Evolutionary conservation across 2,888 invertebrate species (phyloP), one percentile per base, ranked within the genome.

Genomic region (Leucania comma): DNA sequence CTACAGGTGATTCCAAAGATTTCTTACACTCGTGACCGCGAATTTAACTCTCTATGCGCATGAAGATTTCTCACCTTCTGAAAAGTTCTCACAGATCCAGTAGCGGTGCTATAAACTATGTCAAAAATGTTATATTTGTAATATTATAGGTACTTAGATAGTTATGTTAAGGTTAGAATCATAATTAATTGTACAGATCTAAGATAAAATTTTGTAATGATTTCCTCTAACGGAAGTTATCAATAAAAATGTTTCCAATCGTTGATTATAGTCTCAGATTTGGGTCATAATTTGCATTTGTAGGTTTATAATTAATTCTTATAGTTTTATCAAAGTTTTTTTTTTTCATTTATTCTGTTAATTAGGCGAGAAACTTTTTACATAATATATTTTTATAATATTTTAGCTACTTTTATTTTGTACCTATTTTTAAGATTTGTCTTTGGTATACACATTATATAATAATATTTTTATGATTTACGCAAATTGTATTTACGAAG

Each of bases 161-260:
- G 35, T 46, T 26, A 56, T 57, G 24, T 22, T 60, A 50, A 56
- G 58, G 46, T 57, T 53, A 68, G 32, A 48, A 29, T 5, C 46
- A 53, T 61, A 68, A 81, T 59, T 32, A 68, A 51, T 61, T 79
- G 48, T 65, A 65, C 32, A 69, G 48, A 70, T 79, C 35, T 58
- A 51, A 60, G 70, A 76, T 80, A 76, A 75, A 24, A 46, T n/a
- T 6, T n/a, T 48, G 20, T 74, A 66, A 80, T 42, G 59, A 66
- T 48, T 81, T 79, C 78, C 81, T 67, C 1, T 48, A 48, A 46
- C 57, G 77, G 77, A 76, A 54, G 46, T 14, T 14, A 62, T 62
- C 22, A 68, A 74, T 78, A 51, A 54, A 62, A 56, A 32, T n/a
- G 17, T 67, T 62, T 62, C 24, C 35, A 35, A 24, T 58, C 22